phyloP scores from a whole-genome alignment of 1,140 invertebrate genomes.

The Zaprionus camerounensis region DNA sequence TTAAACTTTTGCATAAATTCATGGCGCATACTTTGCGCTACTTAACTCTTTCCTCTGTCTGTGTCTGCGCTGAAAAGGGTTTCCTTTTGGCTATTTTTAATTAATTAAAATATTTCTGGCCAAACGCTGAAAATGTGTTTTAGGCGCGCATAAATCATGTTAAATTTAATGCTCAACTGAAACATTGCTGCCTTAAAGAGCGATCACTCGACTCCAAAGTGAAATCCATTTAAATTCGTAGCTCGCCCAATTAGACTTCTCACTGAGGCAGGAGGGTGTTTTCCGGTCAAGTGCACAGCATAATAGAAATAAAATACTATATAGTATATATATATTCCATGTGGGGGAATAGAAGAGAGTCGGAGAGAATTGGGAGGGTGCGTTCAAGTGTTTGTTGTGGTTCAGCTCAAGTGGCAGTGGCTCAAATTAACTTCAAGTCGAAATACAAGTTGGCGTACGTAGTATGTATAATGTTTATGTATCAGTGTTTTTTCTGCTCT shows the following conservation, averaged over 20 bases:
- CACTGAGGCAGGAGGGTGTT: background rate
- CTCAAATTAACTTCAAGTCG: slow-evolving; percentile 59
- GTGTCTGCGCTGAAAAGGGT: slow-evolving; percentile 50
- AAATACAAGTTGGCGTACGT: slow-evolving; percentile 42
- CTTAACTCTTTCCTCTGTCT: slow-evolving; percentile 44
- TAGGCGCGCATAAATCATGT: slow-evolving; percentile 32
- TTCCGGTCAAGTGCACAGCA: slow-evolving; percentile 50
- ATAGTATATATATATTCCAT: background rate
- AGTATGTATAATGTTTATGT: background rate
- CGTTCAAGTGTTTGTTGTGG: slow-evolving; percentile 39
- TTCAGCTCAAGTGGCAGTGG: slow-evolving; percentile 50
- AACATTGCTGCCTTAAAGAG: slow-evolving; percentile 30
- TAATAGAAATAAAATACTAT: slow-evolving; percentile 41
- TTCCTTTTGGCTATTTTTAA: slow-evolving; percentile 58
- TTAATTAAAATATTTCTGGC: slow-evolving; percentile 71
- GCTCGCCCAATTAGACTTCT: slow-evolving; percentile 56
- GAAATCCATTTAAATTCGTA: slow-evolving; percentile 39
- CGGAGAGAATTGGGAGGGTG: slow-evolving; percentile 49
- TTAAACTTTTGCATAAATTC: slow-evolving; percentile 54
- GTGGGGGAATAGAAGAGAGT: background rate
- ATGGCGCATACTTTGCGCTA: slow-evolving; percentile 60
- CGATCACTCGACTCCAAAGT: slow-evolving; percentile 15
- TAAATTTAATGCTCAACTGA: slow-evolving; percentile 23
- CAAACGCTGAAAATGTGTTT: slow-evolving; percentile 33
- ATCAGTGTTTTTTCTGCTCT: slow-evolving; percentile 18